Evolutionary conservation across 2,797 vertebrate genomes (phyloP).

Genomic region (Phoeniculus purpureus): DNA sequence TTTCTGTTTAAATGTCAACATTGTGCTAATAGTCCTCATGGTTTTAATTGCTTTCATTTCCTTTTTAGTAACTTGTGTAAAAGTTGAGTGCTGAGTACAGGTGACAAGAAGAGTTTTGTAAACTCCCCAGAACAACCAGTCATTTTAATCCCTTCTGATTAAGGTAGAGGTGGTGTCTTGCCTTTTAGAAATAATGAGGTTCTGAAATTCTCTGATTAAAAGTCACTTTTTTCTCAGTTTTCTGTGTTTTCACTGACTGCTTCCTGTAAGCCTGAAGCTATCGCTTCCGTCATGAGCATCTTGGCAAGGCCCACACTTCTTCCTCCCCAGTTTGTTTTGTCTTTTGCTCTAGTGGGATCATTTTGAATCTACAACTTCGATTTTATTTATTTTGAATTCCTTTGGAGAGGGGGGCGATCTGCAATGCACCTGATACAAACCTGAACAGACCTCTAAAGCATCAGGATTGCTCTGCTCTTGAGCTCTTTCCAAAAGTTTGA

Average conservation of each 20-base stretch:
- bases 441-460: background rate
- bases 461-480: background rate
- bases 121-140: background rate
- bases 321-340: background rate
- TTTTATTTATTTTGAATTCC: background rate
- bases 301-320: background rate
- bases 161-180: background rate
- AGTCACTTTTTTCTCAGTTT: background rate
- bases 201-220: background rate
- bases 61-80: background rate
- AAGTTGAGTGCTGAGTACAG: background rate
- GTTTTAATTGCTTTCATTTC: constrained; percentile 18
- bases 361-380: background rate
- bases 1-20: background rate
- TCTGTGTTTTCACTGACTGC: background rate
- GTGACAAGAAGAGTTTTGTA: background rate
- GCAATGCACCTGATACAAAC: background rate
- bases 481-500: background rate
- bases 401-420: background rate
- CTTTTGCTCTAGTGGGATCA: background rate
- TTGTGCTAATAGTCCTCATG: background rate
- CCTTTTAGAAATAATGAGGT: constrained; percentile 1
- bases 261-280: background rate
- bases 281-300: background rate
- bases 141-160: background rate